Conservation (phyloP, 64 coral and sea anemone species). For the Montipora foliosa region DNA sequence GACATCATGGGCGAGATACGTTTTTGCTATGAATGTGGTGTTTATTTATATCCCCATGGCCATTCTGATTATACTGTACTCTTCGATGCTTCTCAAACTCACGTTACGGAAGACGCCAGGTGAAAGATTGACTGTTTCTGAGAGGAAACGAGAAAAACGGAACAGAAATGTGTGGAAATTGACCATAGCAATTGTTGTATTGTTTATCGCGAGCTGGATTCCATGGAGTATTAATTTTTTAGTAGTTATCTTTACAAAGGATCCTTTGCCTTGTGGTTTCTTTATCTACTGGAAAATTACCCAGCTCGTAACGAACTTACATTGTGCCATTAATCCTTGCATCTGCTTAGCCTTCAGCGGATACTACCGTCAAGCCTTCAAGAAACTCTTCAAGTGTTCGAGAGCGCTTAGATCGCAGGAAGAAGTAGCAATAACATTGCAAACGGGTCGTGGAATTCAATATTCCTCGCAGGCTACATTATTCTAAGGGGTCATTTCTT, state of each 20-base stretch:
- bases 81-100: neutral
- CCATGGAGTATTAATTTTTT: neutral
- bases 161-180: slow-evolving; percentile 13
- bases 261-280: neutral
- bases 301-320: neutral
- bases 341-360: neutral
- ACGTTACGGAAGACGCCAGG: neutral
- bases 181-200: slow-evolving; percentile 8
- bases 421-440: too few species aligned
- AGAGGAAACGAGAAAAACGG: neutral
- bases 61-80: slow-evolving; percentile 7
- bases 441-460: too few species aligned
- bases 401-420: too few species aligned
- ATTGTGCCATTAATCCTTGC: slow-evolving; percentile 9
- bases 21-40: neutral
- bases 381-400: neutral
- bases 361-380: neutral
- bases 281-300: too few species aligned
- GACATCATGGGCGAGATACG: neutral
- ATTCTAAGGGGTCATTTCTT: too few species aligned
- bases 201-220: slow-evolving; percentile 18
- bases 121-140: neutral
- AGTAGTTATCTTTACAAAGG: neutral
- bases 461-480: too few species aligned
- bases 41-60: slow-evolving; percentile 2